phyloP scores from a whole-genome alignment of 2,797 vertebrate species.

The Spea hammondii region DNA sequence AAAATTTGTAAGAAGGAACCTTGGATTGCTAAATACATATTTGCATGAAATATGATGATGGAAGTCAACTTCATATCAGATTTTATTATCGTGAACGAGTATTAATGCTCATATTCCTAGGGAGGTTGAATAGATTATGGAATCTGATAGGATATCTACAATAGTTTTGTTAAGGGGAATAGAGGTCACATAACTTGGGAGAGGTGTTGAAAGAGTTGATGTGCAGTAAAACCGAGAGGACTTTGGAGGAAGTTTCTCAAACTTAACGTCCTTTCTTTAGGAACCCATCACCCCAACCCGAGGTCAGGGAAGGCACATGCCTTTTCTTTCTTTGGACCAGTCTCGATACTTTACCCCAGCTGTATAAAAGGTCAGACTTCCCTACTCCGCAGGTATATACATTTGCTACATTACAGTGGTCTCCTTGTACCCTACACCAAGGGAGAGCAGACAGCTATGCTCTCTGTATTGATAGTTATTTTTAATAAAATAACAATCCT shows the following conservation, averaged over 20 bases:
- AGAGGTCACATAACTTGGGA: not conserved
- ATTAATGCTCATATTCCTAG: no score
- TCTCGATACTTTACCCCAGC: not conserved
- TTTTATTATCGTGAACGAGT: no score
- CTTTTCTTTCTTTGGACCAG: constrained; percentile 4
- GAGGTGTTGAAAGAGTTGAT: not conserved
- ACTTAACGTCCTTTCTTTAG: not conserved
- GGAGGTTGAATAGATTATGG: no score
- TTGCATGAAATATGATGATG: no score
- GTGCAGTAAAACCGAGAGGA: not conserved
- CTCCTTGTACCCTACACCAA: not conserved
- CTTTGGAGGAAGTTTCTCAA: not conserved
- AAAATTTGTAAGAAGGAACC: no score
- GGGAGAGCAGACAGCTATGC: not conserved
- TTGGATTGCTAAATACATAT: no score
- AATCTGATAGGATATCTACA: no score
- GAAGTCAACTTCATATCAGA: no score
- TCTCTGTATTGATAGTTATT: not conserved
- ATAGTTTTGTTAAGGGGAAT: not conserved
- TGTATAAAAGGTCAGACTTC: constrained; percentile 2
- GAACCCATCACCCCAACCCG: not conserved
- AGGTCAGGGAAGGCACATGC: not conserved
- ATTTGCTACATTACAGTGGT: not conserved
- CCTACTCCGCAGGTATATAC: not conserved
- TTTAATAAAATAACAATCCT: not conserved